Evolutionary conservation across 1,140 invertebrate species (phyloP).

Genomic region (Atta texana): DNA sequence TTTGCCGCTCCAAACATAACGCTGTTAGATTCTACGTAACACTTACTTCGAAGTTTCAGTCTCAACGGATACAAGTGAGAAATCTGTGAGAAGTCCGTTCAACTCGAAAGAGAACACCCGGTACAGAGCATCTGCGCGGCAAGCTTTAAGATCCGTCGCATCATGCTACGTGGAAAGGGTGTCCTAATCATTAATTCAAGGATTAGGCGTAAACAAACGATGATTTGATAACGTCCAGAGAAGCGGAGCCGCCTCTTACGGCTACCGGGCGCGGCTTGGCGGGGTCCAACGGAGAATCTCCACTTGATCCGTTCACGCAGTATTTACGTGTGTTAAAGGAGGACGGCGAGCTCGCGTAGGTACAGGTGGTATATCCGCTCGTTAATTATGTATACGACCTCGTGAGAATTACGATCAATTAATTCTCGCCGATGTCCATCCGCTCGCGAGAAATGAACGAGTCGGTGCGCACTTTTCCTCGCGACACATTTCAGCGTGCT

Average conservation of each 20-base stretch:
- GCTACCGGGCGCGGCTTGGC: slow-evolving; percentile 75
- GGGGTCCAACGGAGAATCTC: slow-evolving; percentile 70
- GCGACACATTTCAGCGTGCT: slow-evolving; percentile 8
- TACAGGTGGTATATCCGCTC: slow-evolving; percentile 76
- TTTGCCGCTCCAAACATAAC: background rate
- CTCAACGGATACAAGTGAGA: background rate
- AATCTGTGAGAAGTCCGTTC: background rate
- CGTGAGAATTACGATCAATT: slow-evolving; percentile 78
- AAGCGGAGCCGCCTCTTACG: slow-evolving; percentile 75
- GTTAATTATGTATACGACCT: slow-evolving; percentile 78
- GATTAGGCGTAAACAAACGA: slow-evolving; percentile 86
- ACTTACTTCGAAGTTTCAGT: background rate
- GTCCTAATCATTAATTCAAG: slow-evolving; percentile 86
- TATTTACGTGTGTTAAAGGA: slow-evolving; percentile 45
- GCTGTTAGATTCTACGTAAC: background rate
- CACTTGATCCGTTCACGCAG: slow-evolving; percentile 74
- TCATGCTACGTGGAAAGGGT: slow-evolving; percentile 79
- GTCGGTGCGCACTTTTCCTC: slow-evolving; percentile 27
- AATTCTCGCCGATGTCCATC: slow-evolving; percentile 77
- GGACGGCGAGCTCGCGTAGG: slow-evolving; percentile 60
- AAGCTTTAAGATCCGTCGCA: slow-evolving; percentile 84
- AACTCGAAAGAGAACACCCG: slow-evolving; percentile 65
- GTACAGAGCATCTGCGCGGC: slow-evolving; percentile 73
- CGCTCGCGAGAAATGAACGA: slow-evolving; percentile 44
- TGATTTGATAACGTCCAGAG: slow-evolving; percentile 85